phyloP scores from a whole-genome alignment of 2,797 vertebrate genomes.

The Diplodus sargus region DNA sequence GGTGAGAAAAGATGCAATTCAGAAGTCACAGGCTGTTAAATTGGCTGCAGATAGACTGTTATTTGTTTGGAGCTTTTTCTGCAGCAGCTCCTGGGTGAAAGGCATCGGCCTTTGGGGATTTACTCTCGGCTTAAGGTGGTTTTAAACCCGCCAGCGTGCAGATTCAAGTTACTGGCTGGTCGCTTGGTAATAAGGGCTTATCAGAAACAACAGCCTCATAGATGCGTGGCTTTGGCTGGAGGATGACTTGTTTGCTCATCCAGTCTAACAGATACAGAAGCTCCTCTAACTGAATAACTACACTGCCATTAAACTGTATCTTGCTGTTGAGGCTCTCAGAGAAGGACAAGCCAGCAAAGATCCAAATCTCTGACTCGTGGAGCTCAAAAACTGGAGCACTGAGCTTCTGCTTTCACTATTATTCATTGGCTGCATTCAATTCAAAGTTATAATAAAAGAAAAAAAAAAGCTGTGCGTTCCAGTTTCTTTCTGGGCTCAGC shows the following conservation, averaged over 20 bases:
- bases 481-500: constrained; percentile 37
- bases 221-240: constrained; percentile 9
- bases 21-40: constrained; percentile 55
- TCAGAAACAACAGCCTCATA: constrained; percentile 46
- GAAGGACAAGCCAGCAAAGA: constrained; percentile 3
- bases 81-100: constrained; percentile 24
- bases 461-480: constrained; percentile 3
- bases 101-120: constrained; percentile 51
- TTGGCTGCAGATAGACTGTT: constrained; percentile 35
- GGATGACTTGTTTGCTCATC: constrained; percentile 26
- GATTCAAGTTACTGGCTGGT: constrained; percentile 33
- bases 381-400: constrained; percentile 35
- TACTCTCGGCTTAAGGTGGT: constrained; percentile 57
- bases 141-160: constrained; percentile 47
- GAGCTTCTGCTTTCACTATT: constrained; percentile 31
- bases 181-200: constrained; percentile 52
- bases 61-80: constrained; percentile 46
- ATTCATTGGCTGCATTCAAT: constrained; percentile 36
- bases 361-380: constrained; percentile 12
- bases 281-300: not conserved
- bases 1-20: constrained; percentile 22
- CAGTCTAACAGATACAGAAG: constrained; percentile 10
- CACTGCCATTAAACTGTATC: not conserved
- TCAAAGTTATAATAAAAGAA: constrained; percentile 31
- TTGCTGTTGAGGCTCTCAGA: constrained; percentile 10